A percentile compares a stretch with the other conserved stretches of the same genome.
Conservation (phyloP, 2,888 invertebrate species). For the Oscheius sp. region DNA sequence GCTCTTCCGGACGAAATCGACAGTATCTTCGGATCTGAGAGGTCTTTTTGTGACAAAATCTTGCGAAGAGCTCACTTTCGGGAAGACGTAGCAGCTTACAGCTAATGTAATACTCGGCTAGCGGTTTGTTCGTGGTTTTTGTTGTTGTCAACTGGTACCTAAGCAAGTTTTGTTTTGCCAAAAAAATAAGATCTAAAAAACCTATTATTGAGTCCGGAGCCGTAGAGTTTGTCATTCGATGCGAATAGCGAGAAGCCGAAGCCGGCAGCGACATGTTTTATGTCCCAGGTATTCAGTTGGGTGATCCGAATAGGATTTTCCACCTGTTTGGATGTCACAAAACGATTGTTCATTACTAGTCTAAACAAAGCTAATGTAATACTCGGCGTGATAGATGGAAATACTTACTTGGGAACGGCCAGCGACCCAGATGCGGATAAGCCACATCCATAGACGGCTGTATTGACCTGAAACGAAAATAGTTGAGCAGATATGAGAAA, state of each 20-base stretch:
- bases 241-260: slow-evolving; percentile 71
- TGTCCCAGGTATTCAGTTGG: slow-evolving; percentile 62
- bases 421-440: slow-evolving; percentile 62
- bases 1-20: slow-evolving; percentile 60
- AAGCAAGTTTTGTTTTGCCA: slow-evolving; percentile 14
- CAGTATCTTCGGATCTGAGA: slow-evolving; percentile 42
- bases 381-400: background rate
- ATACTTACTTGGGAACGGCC: slow-evolving; percentile 57
- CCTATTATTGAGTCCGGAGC: slow-evolving; percentile 69
- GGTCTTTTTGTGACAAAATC: no score
- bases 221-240: slow-evolving; percentile 59
- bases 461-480: slow-evolving; percentile 47
- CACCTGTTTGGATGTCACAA: slow-evolving; percentile 39
- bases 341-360: slow-evolving; percentile 34
- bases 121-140: slow-evolving; percentile 6
- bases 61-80: slow-evolving; percentile 1
- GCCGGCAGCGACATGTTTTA: slow-evolving; percentile 64
- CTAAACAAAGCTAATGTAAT: slow-evolving; percentile 1
- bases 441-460: slow-evolving; percentile 66
- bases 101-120: slow-evolving; percentile 59
- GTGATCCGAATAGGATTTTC: slow-evolving; percentile 58
- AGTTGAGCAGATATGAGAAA: background rate
- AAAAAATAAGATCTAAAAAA: slow-evolving; percentile 38
- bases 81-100: slow-evolving; percentile 52
- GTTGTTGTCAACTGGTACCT: slow-evolving; percentile 60